Conservation (phyloP, 2,797 vertebrate genomes). For the Hemitrygon akajei region DNA sequence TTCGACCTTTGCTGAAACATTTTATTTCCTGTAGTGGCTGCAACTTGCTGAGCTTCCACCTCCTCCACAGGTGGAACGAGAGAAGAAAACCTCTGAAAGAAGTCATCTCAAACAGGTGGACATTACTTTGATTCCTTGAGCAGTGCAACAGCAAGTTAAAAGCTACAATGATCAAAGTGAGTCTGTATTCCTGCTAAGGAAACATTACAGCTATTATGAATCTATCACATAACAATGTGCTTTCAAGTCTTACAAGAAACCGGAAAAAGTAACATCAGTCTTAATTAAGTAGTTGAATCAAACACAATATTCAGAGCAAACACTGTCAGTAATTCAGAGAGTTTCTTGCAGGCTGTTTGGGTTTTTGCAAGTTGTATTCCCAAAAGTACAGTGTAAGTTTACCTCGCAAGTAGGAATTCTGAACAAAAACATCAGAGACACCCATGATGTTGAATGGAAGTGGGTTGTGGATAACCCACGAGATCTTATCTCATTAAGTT, state of each 20-base stretch:
- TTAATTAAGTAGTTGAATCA: constrained; percentile 17
- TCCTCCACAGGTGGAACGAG: not conserved
- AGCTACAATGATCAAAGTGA: constrained; percentile 13
- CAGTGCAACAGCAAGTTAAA: constrained; percentile 24
- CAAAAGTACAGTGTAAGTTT: constrained; percentile 3
- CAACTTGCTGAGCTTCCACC: not conserved
- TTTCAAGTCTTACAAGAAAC: constrained; percentile 27
- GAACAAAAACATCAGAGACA: constrained; percentile 9
- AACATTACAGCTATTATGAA: constrained; percentile 11
- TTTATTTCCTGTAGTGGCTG: not conserved
- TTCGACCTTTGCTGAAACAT: not conserved
- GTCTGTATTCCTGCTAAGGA: not conserved
- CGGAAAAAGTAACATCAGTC: not conserved
- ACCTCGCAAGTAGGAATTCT: constrained; percentile 23
- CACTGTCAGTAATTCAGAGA: constrained; percentile 13
- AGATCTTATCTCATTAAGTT: not conserved
- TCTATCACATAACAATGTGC: not conserved
- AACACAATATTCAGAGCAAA: constrained; percentile 22
- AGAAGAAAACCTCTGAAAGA: not conserved
- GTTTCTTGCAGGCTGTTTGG: not conserved
- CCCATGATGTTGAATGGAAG: not conserved
- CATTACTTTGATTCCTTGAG: not conserved
- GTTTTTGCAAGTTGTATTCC: not conserved
- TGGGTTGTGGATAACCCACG: not conserved
- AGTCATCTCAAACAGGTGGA: not conserved